A percentile compares a stretch with the other conserved stretches of the same genome.
Evolutionary conservation across 2,888 invertebrate genomes (phyloP).

Genomic region (Ornithoptera priamus): DNA sequence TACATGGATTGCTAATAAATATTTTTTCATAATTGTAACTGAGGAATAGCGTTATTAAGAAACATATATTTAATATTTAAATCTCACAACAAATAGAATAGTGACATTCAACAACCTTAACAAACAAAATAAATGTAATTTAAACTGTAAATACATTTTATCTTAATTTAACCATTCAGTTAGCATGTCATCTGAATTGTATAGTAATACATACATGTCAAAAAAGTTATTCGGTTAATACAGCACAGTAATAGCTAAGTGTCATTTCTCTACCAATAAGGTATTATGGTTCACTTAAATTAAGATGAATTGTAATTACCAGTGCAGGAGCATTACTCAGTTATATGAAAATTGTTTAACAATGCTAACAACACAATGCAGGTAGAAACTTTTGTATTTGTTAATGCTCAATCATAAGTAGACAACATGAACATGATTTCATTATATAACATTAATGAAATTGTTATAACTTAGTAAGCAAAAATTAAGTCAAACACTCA

Average conservation of each 20-base stretch:
- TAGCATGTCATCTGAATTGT: slow-evolving; percentile 35
- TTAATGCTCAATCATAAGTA: slow-evolving; percentile 12
- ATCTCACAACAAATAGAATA: slow-evolving; percentile 27
- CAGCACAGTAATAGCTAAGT: background rate
- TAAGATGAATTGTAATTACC: slow-evolving; percentile 16
- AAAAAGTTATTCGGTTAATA: background rate
- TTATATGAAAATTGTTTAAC: background rate
- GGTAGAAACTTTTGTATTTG: slow-evolving; percentile 5
- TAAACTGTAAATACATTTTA: slow-evolving; percentile 19
- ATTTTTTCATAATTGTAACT: background rate
- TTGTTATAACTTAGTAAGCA: slow-evolving; percentile 38
- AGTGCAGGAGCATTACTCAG: slow-evolving; percentile 19
- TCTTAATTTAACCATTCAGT: slow-evolving; percentile 47
- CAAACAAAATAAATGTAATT: slow-evolving; percentile 10
- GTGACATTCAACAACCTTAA: slow-evolving; percentile 20
- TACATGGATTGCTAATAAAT: slow-evolving; percentile 6
- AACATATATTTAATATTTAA: slow-evolving; percentile 7
- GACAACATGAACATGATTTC: slow-evolving; percentile 9
- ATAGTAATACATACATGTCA: background rate
- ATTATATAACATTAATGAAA: slow-evolving; percentile 46
- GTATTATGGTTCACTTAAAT: slow-evolving; percentile 13
- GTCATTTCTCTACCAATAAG: background rate
- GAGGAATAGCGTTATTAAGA: background rate
- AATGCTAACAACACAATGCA: background rate
- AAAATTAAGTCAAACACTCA: slow-evolving; percentile 51